Percentiles rank a stretch among this genome's conserved stretches.
These are phyloP conservation scores for Cochlearius cochlearius DNA, from an alignment of 2,113 vertebrate species.

Conservation along the genomic window DNA sequence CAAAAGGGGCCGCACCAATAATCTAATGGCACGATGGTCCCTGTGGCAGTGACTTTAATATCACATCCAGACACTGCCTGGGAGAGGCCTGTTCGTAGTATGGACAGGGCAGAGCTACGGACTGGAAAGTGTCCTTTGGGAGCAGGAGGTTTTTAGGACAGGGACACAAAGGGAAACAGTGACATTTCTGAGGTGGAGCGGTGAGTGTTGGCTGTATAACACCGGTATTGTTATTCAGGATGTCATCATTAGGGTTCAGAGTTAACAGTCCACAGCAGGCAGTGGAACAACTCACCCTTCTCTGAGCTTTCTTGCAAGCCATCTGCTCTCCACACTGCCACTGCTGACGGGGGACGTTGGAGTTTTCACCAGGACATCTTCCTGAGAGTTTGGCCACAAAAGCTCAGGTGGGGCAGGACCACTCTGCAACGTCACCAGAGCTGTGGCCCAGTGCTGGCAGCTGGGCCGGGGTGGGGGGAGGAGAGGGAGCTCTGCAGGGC, in stretches of 20 bases:
- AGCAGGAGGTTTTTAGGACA: not conserved
- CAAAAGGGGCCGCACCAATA: not conserved
- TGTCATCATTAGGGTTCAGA: not conserved
- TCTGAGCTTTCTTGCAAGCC: not conserved
- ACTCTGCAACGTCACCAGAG: not conserved
- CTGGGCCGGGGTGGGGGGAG: not conserved
- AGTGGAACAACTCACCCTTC: not conserved
- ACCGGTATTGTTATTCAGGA: not conserved
- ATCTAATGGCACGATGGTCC: fast-evolving
- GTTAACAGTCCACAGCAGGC: not conserved
- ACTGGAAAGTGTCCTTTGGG: not conserved
- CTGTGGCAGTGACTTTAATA: not conserved
- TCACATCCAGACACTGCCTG: not conserved
- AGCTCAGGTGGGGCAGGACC: not conserved
- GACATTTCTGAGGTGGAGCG: not conserved
- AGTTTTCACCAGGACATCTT: not conserved
- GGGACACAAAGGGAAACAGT: not conserved
- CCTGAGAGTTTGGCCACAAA: not conserved
- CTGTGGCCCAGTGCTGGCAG: not conserved
- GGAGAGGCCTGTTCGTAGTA: fast-evolving
- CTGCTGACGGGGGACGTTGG: fast-evolving
- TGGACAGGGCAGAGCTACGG: not conserved
- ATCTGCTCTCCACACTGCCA: not conserved
- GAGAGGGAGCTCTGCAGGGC: not conserved
- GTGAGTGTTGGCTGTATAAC: no score